Percentiles rank a stretch among this genome's conserved stretches.
These are phyloP conservation scores for Oligia latruncula DNA, from an alignment of 2,888 invertebrate genomes.

Conservation along the genomic window DNA sequence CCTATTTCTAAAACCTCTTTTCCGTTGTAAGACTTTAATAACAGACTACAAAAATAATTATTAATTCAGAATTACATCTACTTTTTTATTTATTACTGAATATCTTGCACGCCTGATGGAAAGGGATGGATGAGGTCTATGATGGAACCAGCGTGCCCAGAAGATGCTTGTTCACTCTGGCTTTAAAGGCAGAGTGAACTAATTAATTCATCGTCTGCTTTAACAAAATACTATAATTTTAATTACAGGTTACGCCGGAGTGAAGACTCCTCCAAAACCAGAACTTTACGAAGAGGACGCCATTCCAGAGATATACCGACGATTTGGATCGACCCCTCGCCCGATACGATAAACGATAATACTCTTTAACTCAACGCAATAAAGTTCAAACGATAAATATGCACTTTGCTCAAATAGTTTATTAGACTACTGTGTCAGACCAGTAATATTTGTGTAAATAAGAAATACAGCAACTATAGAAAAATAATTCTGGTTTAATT, in stretches of 20 bases:
- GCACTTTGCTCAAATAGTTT: slow-evolving; percentile 18
- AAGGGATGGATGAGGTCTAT: too few relatives aligned
- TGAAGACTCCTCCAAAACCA: slow-evolving; percentile 53
- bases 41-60: background rate
- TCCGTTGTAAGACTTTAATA: background rate
- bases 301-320: slow-evolving; percentile 70
- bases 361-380: slow-evolving; percentile 2
- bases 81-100: too few relatives aligned
- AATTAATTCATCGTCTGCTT: background rate
- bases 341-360: slow-evolving; percentile 49
- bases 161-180: too few relatives aligned
- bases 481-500: slow-evolving; percentile 27
- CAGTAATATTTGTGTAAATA: slow-evolving; percentile 51
- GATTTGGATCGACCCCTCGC: slow-evolving; percentile 65
- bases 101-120: too few relatives aligned
- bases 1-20: too few relatives aligned
- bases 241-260: slow-evolving; percentile 65
- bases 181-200: background rate
- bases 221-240: background rate
- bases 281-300: slow-evolving; percentile 50
- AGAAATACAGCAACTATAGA: slow-evolving; percentile 43
- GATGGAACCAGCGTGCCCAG: too few relatives aligned
- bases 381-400: slow-evolving; percentile 21
- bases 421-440: slow-evolving; percentile 16
- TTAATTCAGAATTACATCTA: background rate